phyloP scores from a whole-genome alignment of 2,113 vertebrate genomes.

The Climacteris rufus region DNA sequence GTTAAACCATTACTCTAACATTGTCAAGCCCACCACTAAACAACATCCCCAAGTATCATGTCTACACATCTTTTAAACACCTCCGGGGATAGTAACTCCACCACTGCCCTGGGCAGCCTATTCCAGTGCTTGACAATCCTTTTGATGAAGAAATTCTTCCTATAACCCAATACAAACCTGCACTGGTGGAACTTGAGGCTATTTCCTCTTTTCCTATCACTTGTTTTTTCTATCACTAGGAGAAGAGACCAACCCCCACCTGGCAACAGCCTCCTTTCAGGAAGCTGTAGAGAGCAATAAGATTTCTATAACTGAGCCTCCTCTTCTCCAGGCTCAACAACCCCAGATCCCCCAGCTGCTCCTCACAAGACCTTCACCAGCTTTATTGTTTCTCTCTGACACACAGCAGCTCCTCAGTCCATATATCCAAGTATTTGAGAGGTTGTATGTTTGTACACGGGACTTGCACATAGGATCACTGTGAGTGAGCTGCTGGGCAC shows the following conservation, averaged over 20 bases:
- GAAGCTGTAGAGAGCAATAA: neutral
- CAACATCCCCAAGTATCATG: too few species aligned
- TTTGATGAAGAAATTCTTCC: too few species aligned
- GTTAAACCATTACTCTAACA: neutral
- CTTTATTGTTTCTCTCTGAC: neutral
- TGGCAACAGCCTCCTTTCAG: too few species aligned
- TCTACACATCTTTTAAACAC: too few species aligned
- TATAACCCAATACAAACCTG: too few species aligned
- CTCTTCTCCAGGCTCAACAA: neutral
- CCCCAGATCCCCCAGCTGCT: neutral
- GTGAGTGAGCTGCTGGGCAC: neutral
- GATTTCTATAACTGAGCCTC: neutral
- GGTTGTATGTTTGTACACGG: neutral
- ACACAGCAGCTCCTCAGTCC: neutral
- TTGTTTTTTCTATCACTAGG: too few species aligned
- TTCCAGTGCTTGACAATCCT: too few species aligned
- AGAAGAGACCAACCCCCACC: too few species aligned
- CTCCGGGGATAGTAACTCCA: too few species aligned
- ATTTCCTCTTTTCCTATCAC: too few species aligned
- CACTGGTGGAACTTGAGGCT: too few species aligned
- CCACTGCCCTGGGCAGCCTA: too few species aligned
- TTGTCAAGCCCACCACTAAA: neutral
- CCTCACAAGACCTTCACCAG: neutral
- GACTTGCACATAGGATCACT: neutral
- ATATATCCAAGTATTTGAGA: neutral